Evolutionary conservation across 2,888 invertebrate species (phyloP), one percentile per base, ranked within the genome.

Genomic region (Myathropa florea): DNA sequence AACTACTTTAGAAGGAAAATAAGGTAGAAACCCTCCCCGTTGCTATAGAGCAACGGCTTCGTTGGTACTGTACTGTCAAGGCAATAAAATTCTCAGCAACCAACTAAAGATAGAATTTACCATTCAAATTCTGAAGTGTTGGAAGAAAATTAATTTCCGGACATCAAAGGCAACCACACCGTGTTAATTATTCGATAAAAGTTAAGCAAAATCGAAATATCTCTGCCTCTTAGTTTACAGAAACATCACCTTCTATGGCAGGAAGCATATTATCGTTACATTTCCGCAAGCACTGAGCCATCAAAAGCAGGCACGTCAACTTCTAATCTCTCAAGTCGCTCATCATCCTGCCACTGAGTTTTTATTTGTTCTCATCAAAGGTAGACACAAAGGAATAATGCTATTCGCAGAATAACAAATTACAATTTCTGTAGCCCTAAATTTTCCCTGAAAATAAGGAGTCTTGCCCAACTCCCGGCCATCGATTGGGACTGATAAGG

Each of bases 131-230:
- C 57, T 36, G 9, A 26, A 63, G 39, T 10, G 23, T 26, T 71
- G 39, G n/a, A 26, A 46, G 68, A 24, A 72, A 68, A 78, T 70
- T 60, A 73, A 82, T 86, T 82, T 82, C 85, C 82, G 82, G 70
- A 61, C 78, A 75, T 73, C 60, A 86, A 86, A 78, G 77, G 59
- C 68, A 59, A 70, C 78, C 61, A 55, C 65, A 53, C 55, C 33
- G 46, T 73, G 30, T 64, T 86, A 78, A 85, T 85, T 73, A 82
- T 78, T 82, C 64, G 53, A 70, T 67, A 59, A 60, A 78, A 82
- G 39, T 57, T 73, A 70, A 82, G 64, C 68, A 57, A 64, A 46
- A 80, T 80, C 65, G 70, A 83, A 80, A 79, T 53, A 67, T 75
- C 59, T 60, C 9, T 7, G 2, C 28, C 14, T 39, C 6, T 67